phyloP scores from a whole-genome alignment of 2,888 invertebrate species.

The Nematopogon swammerdamellus region DNA sequence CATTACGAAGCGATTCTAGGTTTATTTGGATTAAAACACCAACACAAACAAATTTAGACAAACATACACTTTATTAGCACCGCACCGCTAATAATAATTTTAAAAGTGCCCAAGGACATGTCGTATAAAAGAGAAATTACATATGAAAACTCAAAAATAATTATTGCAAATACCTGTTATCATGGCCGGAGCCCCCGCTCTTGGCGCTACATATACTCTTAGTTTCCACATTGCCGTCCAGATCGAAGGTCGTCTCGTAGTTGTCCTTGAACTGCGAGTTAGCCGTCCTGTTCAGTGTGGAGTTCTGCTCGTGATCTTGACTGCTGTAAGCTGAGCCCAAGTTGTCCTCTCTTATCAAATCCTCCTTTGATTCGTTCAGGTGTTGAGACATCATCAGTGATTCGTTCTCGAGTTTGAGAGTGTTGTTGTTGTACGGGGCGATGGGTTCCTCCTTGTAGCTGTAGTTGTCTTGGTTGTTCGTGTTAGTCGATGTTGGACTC shows the following conservation, averaged over 20 bases:
- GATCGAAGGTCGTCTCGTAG: constrained; percentile 83
- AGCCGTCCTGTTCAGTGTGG: constrained; percentile 25
- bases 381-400: constrained; percentile 43
- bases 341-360: constrained; percentile 32
- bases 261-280: constrained; percentile 63
- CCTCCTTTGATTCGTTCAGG: constrained; percentile 38
- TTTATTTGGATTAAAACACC: no score
- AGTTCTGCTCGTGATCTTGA: constrained; percentile 25
- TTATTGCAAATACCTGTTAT: constrained; percentile 80
- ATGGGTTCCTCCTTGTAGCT: constrained; percentile 32
- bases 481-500: constrained; percentile 28
- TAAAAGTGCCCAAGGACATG: no score
- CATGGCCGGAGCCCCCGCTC: constrained; percentile 74
- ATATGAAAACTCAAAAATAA: no score
- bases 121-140: no score
- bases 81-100: no score
- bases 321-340: constrained; percentile 35
- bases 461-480: constrained; percentile 58
- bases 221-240: constrained; percentile 90
- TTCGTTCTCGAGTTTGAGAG: constrained; percentile 46
- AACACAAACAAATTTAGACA: no score
- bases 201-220: constrained; percentile 82
- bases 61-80: no score
- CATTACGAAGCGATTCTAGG: no score
- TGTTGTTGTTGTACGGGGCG: constrained; percentile 44